Conservation (phyloP, 2,113 vertebrate species). For the Ageneiosus marmoratus region DNA sequence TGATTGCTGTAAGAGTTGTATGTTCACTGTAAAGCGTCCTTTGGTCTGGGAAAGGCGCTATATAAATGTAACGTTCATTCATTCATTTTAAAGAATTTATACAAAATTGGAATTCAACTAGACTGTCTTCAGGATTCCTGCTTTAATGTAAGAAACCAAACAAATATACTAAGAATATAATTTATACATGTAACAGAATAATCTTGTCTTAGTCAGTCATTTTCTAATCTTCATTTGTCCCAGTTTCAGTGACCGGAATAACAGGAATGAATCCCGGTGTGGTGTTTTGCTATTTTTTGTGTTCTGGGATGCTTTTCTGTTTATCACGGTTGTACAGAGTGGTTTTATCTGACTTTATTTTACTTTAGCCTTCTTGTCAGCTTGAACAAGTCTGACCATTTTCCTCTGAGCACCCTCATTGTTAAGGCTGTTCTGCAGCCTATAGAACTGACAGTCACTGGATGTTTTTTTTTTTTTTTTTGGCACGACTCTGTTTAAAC, state of each 20-base stretch:
- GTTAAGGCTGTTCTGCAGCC: not conserved
- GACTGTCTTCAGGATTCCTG: not conserved
- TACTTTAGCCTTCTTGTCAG: not conserved
- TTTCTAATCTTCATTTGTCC: not conserved
- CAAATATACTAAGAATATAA: too few species aligned
- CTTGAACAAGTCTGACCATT: not conserved
- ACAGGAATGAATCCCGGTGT: not conserved
- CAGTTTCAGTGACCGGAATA: not conserved
- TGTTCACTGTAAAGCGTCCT: too few species aligned
- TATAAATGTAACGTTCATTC: too few species aligned
- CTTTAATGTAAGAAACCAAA: not conserved
- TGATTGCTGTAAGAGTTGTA: too few species aligned
- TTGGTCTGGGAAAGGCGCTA: too few species aligned
- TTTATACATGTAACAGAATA: too few species aligned
- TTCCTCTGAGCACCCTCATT: too few species aligned
- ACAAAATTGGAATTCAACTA: not conserved
- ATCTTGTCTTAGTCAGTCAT: not conserved
- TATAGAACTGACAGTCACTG: not conserved
- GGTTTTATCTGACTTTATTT: not conserved
- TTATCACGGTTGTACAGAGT: not conserved
- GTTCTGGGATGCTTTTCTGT: not conserved
- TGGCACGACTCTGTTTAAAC: too few species aligned
- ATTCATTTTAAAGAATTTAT: too few species aligned
- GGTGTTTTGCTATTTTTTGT: not conserved
- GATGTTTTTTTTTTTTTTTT: not conserved